phyloP scores from a whole-genome alignment of 2,888 invertebrate species.

The Cerastoderma edule region DNA sequence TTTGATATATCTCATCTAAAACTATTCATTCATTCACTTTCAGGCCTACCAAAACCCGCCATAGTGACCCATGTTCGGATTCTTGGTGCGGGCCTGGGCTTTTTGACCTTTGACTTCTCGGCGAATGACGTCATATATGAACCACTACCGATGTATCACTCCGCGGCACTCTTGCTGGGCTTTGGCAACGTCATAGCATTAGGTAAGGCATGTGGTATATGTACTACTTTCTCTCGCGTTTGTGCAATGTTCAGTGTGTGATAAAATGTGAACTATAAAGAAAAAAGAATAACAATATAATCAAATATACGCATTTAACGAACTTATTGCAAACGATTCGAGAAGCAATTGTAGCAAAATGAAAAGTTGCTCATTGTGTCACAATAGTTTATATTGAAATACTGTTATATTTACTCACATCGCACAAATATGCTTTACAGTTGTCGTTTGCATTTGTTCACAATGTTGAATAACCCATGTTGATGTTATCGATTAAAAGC shows the following conservation, averaged over 20 bases:
- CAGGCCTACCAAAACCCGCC: conserved; percentile 88
- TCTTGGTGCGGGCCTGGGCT: conserved; percentile 35
- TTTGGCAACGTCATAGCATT: conserved; percentile 78
- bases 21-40: background rate
- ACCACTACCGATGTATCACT: conserved; percentile 96
- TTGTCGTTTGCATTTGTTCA: no score
- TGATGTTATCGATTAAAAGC: no score
- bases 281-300: background rate
- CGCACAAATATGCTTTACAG: no score
- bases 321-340: background rate
- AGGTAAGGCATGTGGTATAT: background rate
- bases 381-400: no score
- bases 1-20: background rate
- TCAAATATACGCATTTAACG: background rate
- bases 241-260: background rate
- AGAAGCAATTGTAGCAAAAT: no score
- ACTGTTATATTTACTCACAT: no score
- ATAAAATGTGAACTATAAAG: background rate
- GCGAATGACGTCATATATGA: conserved; percentile 92
- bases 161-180: conserved; percentile 94
- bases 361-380: background rate
- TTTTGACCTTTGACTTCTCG: conserved; percentile 51
- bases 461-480: no score
- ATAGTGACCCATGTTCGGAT: conserved; percentile 92
- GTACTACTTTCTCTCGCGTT: background rate